Percentiles rank a stretch among this genome's conserved stretches.
Evolutionary conservation across 2,888 invertebrate genomes (phyloP).

Genomic region (Agonopterix alstromeriana): DNA sequence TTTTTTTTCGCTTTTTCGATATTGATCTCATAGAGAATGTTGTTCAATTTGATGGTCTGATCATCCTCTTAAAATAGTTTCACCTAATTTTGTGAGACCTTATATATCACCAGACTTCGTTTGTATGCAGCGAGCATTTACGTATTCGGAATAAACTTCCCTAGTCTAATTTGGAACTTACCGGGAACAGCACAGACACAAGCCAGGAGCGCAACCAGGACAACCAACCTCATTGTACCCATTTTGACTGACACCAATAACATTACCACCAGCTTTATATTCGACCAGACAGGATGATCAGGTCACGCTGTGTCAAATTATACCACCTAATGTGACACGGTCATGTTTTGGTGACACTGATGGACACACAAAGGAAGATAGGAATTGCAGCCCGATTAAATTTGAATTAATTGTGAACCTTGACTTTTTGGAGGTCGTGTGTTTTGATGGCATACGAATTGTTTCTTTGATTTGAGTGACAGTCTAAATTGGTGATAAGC

Average conservation of each 20-base stretch:
- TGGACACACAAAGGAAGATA: conserved; percentile 8
- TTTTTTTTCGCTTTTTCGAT: too few relatives aligned
- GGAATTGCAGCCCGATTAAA: background rate
- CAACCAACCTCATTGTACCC: conserved; percentile 1
- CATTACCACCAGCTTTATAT: conserved; percentile 2
- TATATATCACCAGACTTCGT: too few relatives aligned
- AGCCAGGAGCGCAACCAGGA: conserved; percentile 10
- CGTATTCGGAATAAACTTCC: too few relatives aligned
- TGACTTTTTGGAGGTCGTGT: conserved; percentile 2
- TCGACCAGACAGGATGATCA: conserved; percentile 2
- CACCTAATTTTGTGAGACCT: too few relatives aligned
- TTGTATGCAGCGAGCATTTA: too few relatives aligned
- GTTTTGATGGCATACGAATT: background rate
- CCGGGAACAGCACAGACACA: conserved; percentile 17
- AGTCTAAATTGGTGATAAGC: too few relatives aligned
- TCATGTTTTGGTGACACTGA: conserved; percentile 11
- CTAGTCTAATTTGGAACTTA: conserved; percentile 14
- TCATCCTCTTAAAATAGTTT: too few relatives aligned
- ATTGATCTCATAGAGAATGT: too few relatives aligned
- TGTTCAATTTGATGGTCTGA: too few relatives aligned
- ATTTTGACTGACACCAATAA: conserved; percentile 9
- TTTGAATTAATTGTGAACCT: background rate
- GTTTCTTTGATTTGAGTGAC: too few relatives aligned
- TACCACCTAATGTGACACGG: conserved; percentile 5
- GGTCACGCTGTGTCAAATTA: conserved; percentile 10